Evolutionary conservation across 2,113 vertebrate species (phyloP).

Genomic region (Chauna torquata): DNA sequence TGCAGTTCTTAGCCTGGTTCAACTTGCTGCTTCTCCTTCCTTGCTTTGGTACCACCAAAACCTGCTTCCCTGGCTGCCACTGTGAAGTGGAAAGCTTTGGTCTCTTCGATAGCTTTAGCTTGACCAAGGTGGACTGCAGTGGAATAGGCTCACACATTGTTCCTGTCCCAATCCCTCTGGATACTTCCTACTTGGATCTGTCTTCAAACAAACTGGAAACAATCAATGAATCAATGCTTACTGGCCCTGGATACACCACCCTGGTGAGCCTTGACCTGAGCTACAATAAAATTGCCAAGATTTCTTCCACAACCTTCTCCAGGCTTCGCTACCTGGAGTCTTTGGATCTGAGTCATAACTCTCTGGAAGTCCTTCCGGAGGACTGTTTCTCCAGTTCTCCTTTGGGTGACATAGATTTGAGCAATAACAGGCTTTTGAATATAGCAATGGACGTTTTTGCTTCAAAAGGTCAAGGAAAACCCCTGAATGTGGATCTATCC

Average conservation of each 20-base stretch:
- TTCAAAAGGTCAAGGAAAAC: slow-evolving; percentile 82
- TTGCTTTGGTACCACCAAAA: slow-evolving; percentile 60
- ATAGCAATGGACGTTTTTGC: slow-evolving; percentile 81
- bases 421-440: slow-evolving; percentile 86
- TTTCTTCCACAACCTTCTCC: slow-evolving; percentile 84
- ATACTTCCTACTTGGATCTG: slow-evolving; percentile 91
- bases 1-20: slow-evolving; percentile 66
- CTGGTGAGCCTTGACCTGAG: slow-evolving; percentile 92
- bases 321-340: slow-evolving; percentile 93
- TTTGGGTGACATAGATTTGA: slow-evolving; percentile 89
- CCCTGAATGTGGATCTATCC: slow-evolving; percentile 88
- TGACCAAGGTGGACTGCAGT: slow-evolving; percentile 93
- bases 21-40: slow-evolving; percentile 59
- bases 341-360: slow-evolving; percentile 93
- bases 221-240: slow-evolving; percentile 87
- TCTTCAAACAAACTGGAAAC: slow-evolving; percentile 87
- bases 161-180: slow-evolving; percentile 91
- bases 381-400: slow-evolving; percentile 87
- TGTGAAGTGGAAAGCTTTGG: slow-evolving; percentile 96
- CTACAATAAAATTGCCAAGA: slow-evolving; percentile 84
- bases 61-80: slow-evolving; percentile 89
- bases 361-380: slow-evolving; percentile 78
- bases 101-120: slow-evolving; percentile 95
- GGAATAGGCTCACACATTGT: slow-evolving; percentile 82
- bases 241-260: slow-evolving; percentile 96